A percentile compares a stretch with the other conserved stretches of the same genome.
Evolutionary conservation across 2,113 vertebrate genomes (phyloP).

Genomic region (Stomatorhinus ivindoensis): DNA sequence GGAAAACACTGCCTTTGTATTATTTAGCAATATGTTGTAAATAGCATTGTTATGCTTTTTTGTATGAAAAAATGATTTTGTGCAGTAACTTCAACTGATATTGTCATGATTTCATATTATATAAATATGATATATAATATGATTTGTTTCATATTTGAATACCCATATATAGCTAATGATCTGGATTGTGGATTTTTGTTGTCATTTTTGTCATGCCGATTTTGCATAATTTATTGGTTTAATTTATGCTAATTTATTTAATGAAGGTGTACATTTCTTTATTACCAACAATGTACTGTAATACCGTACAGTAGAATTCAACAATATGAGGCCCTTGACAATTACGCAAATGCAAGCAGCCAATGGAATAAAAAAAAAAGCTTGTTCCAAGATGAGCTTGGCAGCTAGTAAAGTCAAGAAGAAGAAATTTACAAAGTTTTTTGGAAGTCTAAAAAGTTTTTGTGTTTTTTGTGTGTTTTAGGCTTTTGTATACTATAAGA

Average conservation of each 20-base stretch:
- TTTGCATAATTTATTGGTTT: constrained; percentile 99
- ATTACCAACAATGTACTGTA: constrained; percentile 91
- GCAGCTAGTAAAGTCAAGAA: constrained; percentile 76
- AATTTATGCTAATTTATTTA: constrained; percentile 99
- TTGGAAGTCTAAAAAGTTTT: constrained; percentile 47
- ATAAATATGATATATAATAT: constrained; percentile 24
- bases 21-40: constrained; percentile 99
- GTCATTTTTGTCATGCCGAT: constrained; percentile 87
- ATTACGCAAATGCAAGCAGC: constrained; percentile 68
- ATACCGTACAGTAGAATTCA: constrained; percentile 80
- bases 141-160: constrained; percentile 21
- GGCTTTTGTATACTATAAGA: constrained; percentile 77
- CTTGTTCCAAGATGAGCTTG: constrained; percentile 66
- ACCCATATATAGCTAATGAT: constrained; percentile 69
- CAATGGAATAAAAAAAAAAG: constrained; percentile 57
- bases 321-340: constrained; percentile 68
- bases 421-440: constrained; percentile 56
- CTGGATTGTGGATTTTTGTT: constrained; percentile 81
- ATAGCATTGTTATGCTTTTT: constrained; percentile 91
- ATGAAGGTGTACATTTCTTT: constrained; percentile 76
- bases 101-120: constrained; percentile 60
- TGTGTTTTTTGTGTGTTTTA: constrained; percentile 76
- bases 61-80: constrained; percentile 80
- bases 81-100: constrained; percentile 72
- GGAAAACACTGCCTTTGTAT: constrained; percentile 94